These are phyloP conservation scores for Papilio gigon DNA, from an alignment of 2,888 invertebrate genomes.

Conservation along the genomic window DNA sequence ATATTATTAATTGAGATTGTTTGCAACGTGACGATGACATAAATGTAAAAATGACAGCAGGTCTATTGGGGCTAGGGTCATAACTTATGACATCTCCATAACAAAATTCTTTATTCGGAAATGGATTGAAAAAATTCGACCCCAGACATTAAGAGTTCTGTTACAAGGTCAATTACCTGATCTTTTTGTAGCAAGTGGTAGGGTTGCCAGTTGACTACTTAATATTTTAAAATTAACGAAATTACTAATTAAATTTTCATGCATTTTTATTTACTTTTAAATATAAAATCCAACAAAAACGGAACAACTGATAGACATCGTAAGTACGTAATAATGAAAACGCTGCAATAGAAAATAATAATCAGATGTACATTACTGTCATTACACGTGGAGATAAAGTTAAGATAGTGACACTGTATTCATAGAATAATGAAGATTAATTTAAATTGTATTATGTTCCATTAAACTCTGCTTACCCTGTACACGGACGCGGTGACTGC, in stretches of 20 bases:
- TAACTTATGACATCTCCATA: constrained; percentile 31
- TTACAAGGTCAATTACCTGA: constrained; percentile 24
- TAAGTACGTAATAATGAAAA: neutral
- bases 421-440: constrained; percentile 5
- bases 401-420: neutral
- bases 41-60: neutral
- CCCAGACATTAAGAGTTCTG: constrained; percentile 29
- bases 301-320: neutral
- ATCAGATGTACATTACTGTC: constrained; percentile 4
- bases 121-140: constrained; percentile 19
- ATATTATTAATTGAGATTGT: neutral
- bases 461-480: neutral
- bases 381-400: constrained; percentile 6
- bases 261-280: too few relatives aligned
- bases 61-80: neutral
- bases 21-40: neutral
- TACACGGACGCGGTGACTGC: neutral
- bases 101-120: constrained; percentile 29
- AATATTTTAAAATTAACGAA: too few relatives aligned
- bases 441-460: neutral
- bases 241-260: too few relatives aligned
- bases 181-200: constrained; percentile 16
- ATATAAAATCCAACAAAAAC: neutral
- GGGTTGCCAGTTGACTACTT: constrained; percentile 4
- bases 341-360: neutral